Evolutionary conservation across 2,888 invertebrate species (phyloP), one percentile per base, ranked within the genome.

Genomic region (Euzetes globulus): DNA sequence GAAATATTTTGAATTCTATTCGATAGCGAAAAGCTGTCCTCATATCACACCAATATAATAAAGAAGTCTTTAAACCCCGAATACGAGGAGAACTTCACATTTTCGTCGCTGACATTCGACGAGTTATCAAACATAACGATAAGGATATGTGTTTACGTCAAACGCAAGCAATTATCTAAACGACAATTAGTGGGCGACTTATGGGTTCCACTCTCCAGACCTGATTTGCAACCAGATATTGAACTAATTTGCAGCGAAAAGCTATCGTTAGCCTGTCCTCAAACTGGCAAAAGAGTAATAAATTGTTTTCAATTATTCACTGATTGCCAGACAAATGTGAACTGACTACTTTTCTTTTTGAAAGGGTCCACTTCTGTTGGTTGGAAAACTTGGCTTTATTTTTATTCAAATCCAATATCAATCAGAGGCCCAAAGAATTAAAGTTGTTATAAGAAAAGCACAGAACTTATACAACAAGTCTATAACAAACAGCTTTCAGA

Each of bases 381-480:
- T 15, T 17, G 71, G 71, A 50, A 52, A 79, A 52, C 77, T 80
- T 17, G 80, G 80, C 1, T 78, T 79, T 41, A 72, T 81, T 22
- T 79, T 80, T 58, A 77, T 81, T n/a, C 76, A 79, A 17, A 76
- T 81, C 0, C 79, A 80, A 72, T 80, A 80, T 65, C 79, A 80
- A 72, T 50, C 76, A 6, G 60, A 75, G 17, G 80, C 79, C 9
- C 78, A 78, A 52, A 74, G 80, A 70, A 75, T 81, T 65, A 81
- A 81, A 72, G 80, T 81, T 5, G 77, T 80, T 73, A 77, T 81
- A 15, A 71, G 80, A n/a, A 79, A 79, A 68, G 80, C 79, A 0
- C 75, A 77, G 17, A 77, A 79, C 52, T 76, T 81, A 29, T 80
- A 80, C 1, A 78, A 77, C 71, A 58, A 50, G 65, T 71, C 45